Conservation (phyloP, 2,888 invertebrate genomes). For the Acrocera orbiculus region DNA sequence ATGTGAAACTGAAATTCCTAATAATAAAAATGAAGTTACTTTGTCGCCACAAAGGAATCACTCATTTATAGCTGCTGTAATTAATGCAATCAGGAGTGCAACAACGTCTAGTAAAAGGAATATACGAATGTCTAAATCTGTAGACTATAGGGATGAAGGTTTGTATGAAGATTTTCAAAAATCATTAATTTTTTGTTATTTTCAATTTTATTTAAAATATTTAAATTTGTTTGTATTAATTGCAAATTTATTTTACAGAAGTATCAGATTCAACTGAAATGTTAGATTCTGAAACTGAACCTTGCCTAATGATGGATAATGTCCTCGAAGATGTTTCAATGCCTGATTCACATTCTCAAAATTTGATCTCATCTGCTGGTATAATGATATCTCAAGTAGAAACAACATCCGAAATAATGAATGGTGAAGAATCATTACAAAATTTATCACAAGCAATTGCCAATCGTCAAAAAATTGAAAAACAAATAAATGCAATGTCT, state of each 20-base stretch:
- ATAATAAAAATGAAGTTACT: conserved; percentile 28
- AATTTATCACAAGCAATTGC: conserved; percentile 62
- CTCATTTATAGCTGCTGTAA: conserved; percentile 53
- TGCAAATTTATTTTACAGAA: conserved; percentile 37
- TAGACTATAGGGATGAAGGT: no score
- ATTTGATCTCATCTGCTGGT: conserved; percentile 46
- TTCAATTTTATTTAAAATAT: neutral
- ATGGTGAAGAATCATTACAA: conserved; percentile 49
- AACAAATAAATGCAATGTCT: conserved; percentile 27
- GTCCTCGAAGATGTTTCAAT: conserved; percentile 47
- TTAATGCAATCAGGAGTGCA: conserved; percentile 47
- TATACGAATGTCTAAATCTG: conserved; percentile 22
- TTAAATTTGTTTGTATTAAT: no score
- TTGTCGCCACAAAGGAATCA: conserved; percentile 43
- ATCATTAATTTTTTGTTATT: neutral
- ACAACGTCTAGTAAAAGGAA: conserved; percentile 25
- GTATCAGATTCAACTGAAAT: conserved; percentile 57
- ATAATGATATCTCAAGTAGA: conserved; percentile 32
- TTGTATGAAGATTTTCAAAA: no score
- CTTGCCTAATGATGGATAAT: conserved; percentile 65
- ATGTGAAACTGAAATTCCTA: conserved; percentile 20
- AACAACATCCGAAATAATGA: conserved; percentile 29
- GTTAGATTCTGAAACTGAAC: conserved; percentile 67
- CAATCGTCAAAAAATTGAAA: conserved; percentile 48
- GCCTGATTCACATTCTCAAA: conserved; percentile 47